Conservation (phyloP, 1,140 invertebrate species). For the Dryas iulia region DNA sequence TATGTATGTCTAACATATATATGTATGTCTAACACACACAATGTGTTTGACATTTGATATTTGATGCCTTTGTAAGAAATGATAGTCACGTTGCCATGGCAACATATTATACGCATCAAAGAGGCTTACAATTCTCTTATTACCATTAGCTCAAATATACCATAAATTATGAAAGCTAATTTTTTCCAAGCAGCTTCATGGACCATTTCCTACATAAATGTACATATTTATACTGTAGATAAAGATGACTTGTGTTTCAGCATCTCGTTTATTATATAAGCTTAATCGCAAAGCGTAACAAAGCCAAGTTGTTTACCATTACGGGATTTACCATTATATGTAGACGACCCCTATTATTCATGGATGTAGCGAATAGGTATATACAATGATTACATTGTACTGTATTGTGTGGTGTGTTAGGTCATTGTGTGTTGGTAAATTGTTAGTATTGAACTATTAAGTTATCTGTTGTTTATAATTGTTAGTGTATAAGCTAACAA, state of each 20-base stretch:
- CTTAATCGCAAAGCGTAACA: background rate
- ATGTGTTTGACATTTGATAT: too few species aligned
- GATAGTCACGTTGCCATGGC: too few species aligned
- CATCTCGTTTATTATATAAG: background rate
- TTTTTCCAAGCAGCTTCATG: background rate
- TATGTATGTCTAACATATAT: too few species aligned
- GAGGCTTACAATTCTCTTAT: too few species aligned
- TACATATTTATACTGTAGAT: background rate
- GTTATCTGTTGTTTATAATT: background rate
- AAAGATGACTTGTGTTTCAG: background rate
- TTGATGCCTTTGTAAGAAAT: too few species aligned
- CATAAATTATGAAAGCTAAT: too few species aligned
- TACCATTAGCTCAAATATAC: too few species aligned
- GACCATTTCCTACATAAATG: background rate
- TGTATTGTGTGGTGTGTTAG: background rate
- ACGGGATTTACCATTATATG: background rate
- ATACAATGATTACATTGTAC: background rate
- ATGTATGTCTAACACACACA: too few species aligned
- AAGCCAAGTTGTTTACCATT: background rate
- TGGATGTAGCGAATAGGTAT: background rate
- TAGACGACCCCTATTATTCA: constrained; percentile 1
- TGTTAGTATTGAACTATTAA: background rate
- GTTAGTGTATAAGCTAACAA: background rate
- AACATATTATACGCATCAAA: too few species aligned
- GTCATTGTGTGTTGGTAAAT: background rate